Base-by-base conservation (phyloP, 1,140 invertebrate genomes). In the Vanessa tameamea region DNA sequence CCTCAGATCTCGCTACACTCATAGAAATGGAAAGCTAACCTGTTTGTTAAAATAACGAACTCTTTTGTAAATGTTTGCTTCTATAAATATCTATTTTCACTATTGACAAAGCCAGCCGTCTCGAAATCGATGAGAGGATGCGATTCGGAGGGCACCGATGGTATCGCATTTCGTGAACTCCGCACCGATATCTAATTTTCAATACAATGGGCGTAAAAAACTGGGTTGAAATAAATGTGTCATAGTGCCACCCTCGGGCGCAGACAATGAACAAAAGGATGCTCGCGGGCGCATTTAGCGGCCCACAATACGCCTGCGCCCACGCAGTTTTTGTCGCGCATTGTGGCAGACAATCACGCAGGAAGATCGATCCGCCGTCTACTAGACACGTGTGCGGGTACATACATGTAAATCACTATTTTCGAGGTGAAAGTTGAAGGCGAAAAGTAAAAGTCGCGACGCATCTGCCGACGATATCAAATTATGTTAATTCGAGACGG, bases 191-290 rank as follows among this genome's bases (percentile, higher is more conserved):
- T 90, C 88, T 88, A 90, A 92, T 92, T 90, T 89, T 82, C 86
- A 90, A 91, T 88, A 92, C 90, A 92, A 92, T 92, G 89, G 90
- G 79, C 72, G 82, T 89, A 89, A 90, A 92, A 92, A 92, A 90
- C 81, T 87, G 79, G 86, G 83, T 85, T 85, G 86, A 89, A 91
- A 91, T 90, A 92, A 89, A 90, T 90, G 89, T 91, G 90, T 92
- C 90, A 90, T 87, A 90, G 88, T 85, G 89, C 87, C 89, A 92
- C 90, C 90, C 90, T 89, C 87, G 76, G 80, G 80, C 78, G 81
- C 87, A 87, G 76, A 92, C 89, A 92, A 92, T 92, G 90, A 84
- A 87, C 90, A 88, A 90, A 91, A 85, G 80, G 74, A 64, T 31
- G 61, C 16, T 83, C 80, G 80, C 80, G 74, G 75, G 82, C 82